These are phyloP conservation scores for Harpalus rubripes DNA, from an alignment of 2,888 invertebrate genomes.

Conservation along the genomic window DNA sequence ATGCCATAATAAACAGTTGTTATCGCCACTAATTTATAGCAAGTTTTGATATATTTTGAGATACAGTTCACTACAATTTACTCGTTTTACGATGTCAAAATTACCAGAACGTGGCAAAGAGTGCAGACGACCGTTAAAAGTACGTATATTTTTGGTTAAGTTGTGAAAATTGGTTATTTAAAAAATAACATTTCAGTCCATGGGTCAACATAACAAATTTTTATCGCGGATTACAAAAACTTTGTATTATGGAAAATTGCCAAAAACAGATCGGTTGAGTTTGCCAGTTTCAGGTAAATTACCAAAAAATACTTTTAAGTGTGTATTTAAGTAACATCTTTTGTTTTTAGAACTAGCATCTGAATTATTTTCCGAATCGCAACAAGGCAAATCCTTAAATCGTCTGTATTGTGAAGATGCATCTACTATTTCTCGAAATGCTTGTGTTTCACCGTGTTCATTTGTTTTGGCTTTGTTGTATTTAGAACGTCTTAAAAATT, in stretches of 20 bases:
- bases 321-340: constrained; percentile 1
- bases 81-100: constrained; percentile 61
- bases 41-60: constrained; percentile 29
- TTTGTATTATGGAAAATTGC: constrained; percentile 91
- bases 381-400: constrained; percentile 87
- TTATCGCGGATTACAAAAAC: constrained; percentile 91
- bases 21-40: constrained; percentile 31
- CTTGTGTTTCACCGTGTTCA: constrained; percentile 94
- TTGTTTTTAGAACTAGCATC: constrained; percentile 86
- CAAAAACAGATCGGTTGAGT: constrained; percentile 85
- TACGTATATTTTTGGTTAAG: constrained; percentile 40
- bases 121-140: constrained; percentile 47
- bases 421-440: constrained; percentile 86
- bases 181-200: constrained; percentile 76
- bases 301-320: not conserved
- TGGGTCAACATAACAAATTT: constrained; percentile 88
- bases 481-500: constrained; percentile 90
- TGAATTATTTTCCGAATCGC: constrained; percentile 89
- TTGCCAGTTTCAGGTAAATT: constrained; percentile 88
- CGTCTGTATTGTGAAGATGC: constrained; percentile 88
- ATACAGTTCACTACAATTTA: constrained; percentile 41
- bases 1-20: constrained; percentile 52
- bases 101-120: constrained; percentile 62
- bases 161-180: constrained; percentile 15
- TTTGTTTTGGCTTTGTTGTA: constrained; percentile 96